Percentiles rank a stretch among this genome's conserved stretches.
Evolutionary conservation across 2,113 vertebrate genomes (phyloP).

Genomic region (Ophthalmolycus amberensis): DNA sequence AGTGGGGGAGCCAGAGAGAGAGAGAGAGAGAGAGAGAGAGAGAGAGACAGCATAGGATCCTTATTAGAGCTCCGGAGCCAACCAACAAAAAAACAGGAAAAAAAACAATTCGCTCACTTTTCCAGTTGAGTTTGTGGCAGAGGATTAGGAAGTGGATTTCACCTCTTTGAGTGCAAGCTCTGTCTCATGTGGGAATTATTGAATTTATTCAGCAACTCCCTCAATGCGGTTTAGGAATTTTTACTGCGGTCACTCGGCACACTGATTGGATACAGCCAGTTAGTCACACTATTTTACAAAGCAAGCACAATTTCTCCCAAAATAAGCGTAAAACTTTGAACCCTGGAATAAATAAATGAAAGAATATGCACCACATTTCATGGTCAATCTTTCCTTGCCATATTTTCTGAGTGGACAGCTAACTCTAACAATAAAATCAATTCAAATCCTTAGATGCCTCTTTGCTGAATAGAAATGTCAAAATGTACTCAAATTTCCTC

Average conservation of each 20-base stretch:
- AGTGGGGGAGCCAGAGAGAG: constrained; percentile 11
- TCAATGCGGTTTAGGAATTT: constrained; percentile 50
- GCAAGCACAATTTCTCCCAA: constrained; percentile 15
- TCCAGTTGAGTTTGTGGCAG: constrained; percentile 58
- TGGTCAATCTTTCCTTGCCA: constrained; percentile 1
- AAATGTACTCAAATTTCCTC: not conserved
- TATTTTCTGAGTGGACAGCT: constrained; percentile 1
- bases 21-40: constrained; percentile 24
- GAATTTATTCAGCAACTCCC: constrained; percentile 67
- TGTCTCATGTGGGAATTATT: constrained; percentile 71
- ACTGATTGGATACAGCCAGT: constrained; percentile 64
- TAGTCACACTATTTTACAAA: constrained; percentile 64
- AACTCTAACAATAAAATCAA: not conserved
- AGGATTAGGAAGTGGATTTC: constrained; percentile 69
- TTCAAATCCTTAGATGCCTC: not conserved
- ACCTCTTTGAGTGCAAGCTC: constrained; percentile 60
- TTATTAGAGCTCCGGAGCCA: constrained; percentile 41
- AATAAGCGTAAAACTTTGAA: constrained; percentile 24
- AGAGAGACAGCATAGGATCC: constrained; percentile 8
- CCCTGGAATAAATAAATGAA: constrained; percentile 21
- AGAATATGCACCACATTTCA: constrained; percentile 4
- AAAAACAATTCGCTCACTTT: constrained; percentile 63
- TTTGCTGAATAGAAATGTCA: not conserved
- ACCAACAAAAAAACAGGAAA: constrained; percentile 40
- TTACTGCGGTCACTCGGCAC: constrained; percentile 46